Evolutionary conservation across 92 coral and sea anemone genomes (phyloP), one percentile per base, ranked within the genome.

Genomic region (Blastomussa wellsi): DNA sequence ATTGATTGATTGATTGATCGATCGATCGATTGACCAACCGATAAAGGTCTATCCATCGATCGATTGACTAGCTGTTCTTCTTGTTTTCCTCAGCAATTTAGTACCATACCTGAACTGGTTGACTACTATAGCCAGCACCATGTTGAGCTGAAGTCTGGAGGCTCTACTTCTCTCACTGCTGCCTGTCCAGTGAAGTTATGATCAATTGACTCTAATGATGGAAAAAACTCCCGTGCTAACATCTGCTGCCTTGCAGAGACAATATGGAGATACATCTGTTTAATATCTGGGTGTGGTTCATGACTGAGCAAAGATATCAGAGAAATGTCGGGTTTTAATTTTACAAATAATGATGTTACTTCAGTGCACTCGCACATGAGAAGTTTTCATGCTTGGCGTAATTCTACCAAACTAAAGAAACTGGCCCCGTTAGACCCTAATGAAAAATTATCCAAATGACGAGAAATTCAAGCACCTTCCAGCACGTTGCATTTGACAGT

Each of bases 91-190:
- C 86, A 94, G 98, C 70, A 85, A 92, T 94, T 94, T 39, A 86
- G 70, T 60, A 79, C 90, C 72, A 87, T 94, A 39, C 22, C 82
- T 36, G 92, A 90, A 24, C 82, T 94, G 32, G 95, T 94, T 74
- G 76, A 75, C 14, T 76, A 87, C 80, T 87, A 90, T 87, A 91
- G 93, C 31, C 88, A 93, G 29, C 73, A 90, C 59, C 89, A 80
- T 0, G 93, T 94, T 66, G 95, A 94, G 32, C 92, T 94, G 51
- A 90, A 52, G 72, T 78, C 91, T 3, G 98, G 98, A 32, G 95
- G 98, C 48, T 68, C 89, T 36, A 94, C 98, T 7, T 65, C 72
- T 6, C 89, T 94, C 69, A 90, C 98, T 0, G 79, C 88, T 28
- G 87, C 92, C 24, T 92, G 94, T 32, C 95, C 85, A 22, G 48